Conservation (phyloP, 2,113 vertebrate genomes). For the Thryonomys swinderianus region DNA sequence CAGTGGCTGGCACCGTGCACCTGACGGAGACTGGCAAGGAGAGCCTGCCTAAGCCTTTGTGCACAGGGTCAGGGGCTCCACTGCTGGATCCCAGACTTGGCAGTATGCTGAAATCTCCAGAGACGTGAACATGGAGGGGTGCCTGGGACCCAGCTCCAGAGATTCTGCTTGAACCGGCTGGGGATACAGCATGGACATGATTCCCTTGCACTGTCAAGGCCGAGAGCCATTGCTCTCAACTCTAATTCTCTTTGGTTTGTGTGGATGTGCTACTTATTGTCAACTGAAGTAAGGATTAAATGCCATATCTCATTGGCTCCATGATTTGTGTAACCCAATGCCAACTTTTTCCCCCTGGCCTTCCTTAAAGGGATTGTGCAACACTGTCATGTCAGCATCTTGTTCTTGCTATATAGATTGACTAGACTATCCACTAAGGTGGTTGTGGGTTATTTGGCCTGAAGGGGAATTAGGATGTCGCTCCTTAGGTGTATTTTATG, state of each 20-base stretch:
- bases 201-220: background rate
- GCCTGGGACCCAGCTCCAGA: background rate
- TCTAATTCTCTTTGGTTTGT: conserved; percentile 24
- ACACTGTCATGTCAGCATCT: conserved; percentile 52
- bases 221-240: background rate
- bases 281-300: conserved; percentile 28
- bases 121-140: background rate
- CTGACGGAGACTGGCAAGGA: background rate
- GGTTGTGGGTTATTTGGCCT: conserved; percentile 39
- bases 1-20: background rate
- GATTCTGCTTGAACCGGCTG: conserved; percentile 23
- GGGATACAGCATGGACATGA: background rate
- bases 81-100: background rate
- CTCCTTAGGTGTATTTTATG: conserved; percentile 22
- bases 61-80: background rate
- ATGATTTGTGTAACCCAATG: conserved; percentile 22
- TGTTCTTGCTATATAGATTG: background rate
- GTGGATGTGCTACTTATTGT: background rate
- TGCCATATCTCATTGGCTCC: background rate
- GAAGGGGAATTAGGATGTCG: conserved; percentile 32
- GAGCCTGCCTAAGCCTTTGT: background rate
- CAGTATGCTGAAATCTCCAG: background rate
- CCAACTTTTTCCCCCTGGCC: background rate
- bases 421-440: conserved; percentile 23
- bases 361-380: conserved; percentile 33